Evolutionary conservation across 2,888 invertebrate species (phyloP), one percentile per base, ranked within the genome.

Genomic region (Cataglyphis livida): DNA sequence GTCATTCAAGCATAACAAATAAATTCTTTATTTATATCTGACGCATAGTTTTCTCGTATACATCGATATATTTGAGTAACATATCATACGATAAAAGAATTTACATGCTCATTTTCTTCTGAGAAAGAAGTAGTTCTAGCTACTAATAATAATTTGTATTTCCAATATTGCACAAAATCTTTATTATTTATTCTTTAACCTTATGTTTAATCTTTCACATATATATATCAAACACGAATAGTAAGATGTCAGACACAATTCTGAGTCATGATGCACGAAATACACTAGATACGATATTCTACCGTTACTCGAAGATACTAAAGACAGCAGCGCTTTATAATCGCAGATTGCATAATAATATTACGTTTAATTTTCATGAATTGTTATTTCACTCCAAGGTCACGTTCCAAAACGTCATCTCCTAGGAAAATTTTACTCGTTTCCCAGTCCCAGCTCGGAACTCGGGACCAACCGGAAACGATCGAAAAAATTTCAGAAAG

Each of bases 161-260:
- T 59, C 38, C 32, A n/a, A 73, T 41, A 61, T 6, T 10, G 7
- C 41, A 4, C n/a, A 61, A 44, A 44, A 61, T 32, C 4, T 32
- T 51, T 51, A 28, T 61, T 59, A n/a, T n/a, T 57, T 57, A 35
- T 57, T 28, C 35, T 10, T 62, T 74, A 32, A 73, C 61, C 28
- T 74, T 62, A 10, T 5, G 15, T 44, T 44, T 62, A 62, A 74
- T 74, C 41, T 28, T 12, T 41, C 35, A 62, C 5, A 59, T 38
- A 18, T 18, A 25, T 38, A 32, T 32, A 70, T 32, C 65, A 21
- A 41, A 41, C 68, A 66, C 48, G 48, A 48, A 25, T 44, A 18
- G 12, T 48, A 68, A 44, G 48, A 68, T 68, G 44, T 38, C 25
- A 28, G 57, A 54, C 35, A 57, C 71, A 25, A 6, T 21, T 71